Evolutionary conservation across 2,113 vertebrate species (phyloP).

Genomic region (Calypte anna): DNA sequence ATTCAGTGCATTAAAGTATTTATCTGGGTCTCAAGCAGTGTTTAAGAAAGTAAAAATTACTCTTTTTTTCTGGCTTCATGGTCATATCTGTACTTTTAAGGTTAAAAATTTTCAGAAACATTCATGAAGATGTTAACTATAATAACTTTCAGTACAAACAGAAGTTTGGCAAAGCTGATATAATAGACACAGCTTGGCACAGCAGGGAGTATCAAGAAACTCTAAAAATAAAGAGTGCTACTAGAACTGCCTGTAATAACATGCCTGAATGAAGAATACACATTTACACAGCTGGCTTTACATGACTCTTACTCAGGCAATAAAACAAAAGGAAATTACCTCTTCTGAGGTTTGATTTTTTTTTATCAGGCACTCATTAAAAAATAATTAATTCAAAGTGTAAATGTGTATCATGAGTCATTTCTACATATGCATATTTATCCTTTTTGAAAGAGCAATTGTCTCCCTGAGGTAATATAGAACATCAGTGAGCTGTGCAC

Average conservation of each 20-base stretch:
- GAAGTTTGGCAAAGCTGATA: not conserved
- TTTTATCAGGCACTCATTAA: conserved; percentile 33
- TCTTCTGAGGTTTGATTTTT: conserved; percentile 38
- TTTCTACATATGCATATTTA: not conserved
- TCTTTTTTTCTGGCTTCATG: not conserved
- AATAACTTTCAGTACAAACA: not conserved
- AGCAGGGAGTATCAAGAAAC: conserved; percentile 18
- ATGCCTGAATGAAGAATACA: conserved; percentile 46
- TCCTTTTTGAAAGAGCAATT: conserved; percentile 4
- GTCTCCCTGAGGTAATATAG: not conserved
- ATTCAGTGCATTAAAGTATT: not conserved
- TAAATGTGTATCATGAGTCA: conserved; percentile 35
- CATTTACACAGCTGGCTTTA: conserved; percentile 69
- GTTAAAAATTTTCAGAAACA: not conserved
- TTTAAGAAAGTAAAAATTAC: not conserved
- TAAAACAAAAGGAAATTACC: conserved; percentile 69
- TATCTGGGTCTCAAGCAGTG: not conserved
- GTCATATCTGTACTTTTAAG: not conserved
- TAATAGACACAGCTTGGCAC: not conserved
- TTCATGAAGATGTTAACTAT: not conserved
- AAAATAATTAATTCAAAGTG: conserved; percentile 57
- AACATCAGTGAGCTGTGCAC: not conserved
- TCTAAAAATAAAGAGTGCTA: conserved; percentile 39
- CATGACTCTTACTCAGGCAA: not conserved
- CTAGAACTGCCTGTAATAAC: conserved; percentile 49